Evolutionary conservation across 2,888 invertebrate species (phyloP).

Genomic region (Coenonympha arcania): DNA sequence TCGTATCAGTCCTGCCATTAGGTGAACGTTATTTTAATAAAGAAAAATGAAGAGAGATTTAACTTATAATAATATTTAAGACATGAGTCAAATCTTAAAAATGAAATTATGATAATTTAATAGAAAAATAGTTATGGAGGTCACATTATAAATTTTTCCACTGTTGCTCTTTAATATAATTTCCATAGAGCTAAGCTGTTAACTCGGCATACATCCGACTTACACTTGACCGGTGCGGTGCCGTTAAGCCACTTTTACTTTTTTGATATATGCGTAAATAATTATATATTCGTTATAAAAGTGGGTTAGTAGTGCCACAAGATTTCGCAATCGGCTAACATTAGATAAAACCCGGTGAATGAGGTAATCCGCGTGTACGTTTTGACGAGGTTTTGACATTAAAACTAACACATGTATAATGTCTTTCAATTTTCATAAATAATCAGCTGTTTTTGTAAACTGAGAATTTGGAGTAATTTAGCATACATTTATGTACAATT

Average conservation of each 20-base stretch:
- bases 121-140: too few relatives aligned
- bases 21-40: too few relatives aligned
- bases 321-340: constrained; percentile 30
- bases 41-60: too few relatives aligned
- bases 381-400: constrained; percentile 9
- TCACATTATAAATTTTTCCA: too few relatives aligned
- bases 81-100: too few relatives aligned
- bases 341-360: constrained; percentile 31
- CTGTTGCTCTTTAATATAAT: not conserved
- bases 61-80: too few relatives aligned
- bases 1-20: too few relatives aligned
- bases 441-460: not conserved
- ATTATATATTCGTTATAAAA: constrained; percentile 25
- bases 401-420: not conserved
- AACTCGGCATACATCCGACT: not conserved
- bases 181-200: not conserved
- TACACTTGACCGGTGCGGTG: constrained; percentile 20
- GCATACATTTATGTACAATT: too few relatives aligned
- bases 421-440: not conserved
- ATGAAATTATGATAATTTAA: too few relatives aligned
- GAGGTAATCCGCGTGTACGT: constrained; percentile 23
- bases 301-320: constrained; percentile 32
- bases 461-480: not conserved
- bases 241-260: constrained; percentile 20
- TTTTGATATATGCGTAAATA: constrained; percentile 16